Percentiles rank a stretch among this genome's conserved stretches.
phyloP scores from a whole-genome alignment of 2,888 invertebrate species.

The Rhyacophila evoluta region DNA sequence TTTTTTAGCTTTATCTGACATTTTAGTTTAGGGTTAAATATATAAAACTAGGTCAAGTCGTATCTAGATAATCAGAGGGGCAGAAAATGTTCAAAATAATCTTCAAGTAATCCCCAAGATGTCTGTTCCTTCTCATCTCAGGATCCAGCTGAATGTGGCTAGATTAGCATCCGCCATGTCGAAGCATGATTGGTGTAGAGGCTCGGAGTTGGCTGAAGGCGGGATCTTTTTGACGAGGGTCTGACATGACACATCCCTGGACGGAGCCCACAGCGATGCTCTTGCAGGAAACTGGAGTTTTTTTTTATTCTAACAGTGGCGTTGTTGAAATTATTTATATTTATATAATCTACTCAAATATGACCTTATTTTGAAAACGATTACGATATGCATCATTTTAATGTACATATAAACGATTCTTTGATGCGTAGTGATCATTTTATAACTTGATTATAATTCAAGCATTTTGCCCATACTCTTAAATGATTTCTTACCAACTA shows the following conservation, averaged over 20 bases:
- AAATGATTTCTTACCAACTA: too few species aligned
- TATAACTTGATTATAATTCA: too few species aligned
- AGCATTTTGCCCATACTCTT: too few species aligned
- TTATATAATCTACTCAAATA: too few species aligned
- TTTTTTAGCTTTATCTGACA: too few species aligned
- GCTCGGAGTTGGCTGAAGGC: conserved; percentile 1
- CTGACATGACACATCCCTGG: conserved; percentile 37
- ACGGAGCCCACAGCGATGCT: conserved; percentile 11
- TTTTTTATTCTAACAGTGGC: background rate
- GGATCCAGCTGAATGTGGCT: conserved; percentile 28
- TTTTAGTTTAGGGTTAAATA: too few species aligned
- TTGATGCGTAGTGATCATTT: too few species aligned
- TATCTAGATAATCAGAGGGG: background rate
- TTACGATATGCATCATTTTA: too few species aligned
- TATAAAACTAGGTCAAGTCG: background rate
- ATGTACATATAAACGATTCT: too few species aligned
- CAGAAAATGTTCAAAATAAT: background rate
- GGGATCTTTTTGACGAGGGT: conserved; percentile 47
- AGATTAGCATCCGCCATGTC: conserved; percentile 31
- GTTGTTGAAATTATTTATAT: background rate
- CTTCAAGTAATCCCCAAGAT: background rate
- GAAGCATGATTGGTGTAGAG: conserved; percentile 27
- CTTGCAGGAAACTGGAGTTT: conserved; percentile 45
- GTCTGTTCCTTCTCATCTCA: background rate
- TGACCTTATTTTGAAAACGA: too few species aligned